Evolutionary conservation across 2,113 vertebrate genomes (phyloP).

Genomic region (Mesitornis unicolor): DNA sequence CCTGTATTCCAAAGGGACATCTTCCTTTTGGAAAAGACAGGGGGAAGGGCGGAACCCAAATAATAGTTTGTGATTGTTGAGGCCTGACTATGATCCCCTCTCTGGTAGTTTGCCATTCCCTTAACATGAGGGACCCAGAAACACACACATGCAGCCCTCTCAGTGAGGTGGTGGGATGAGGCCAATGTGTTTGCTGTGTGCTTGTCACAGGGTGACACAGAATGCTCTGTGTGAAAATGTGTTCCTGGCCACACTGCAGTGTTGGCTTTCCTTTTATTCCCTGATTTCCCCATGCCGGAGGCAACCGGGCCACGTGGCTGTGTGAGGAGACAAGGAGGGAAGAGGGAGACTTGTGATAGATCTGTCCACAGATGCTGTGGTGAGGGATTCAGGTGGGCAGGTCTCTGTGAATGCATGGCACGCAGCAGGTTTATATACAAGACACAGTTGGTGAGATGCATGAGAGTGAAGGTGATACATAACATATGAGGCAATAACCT

Average conservation of each 20-base stretch:
- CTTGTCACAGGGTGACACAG: background rate
- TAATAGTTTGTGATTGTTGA: background rate
- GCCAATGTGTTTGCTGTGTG: too few relatives aligned
- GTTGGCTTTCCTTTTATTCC: background rate
- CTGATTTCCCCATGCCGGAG: accelerated
- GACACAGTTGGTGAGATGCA: background rate
- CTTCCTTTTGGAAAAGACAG: background rate
- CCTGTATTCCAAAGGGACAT: background rate
- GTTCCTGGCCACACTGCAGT: background rate
- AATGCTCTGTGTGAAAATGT: background rate
- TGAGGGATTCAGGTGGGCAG: background rate
- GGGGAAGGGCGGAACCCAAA: background rate
- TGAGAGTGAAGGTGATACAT: background rate
- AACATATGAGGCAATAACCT: background rate
- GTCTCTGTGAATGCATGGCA: background rate
- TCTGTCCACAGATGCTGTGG: background rate
- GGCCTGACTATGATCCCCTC: background rate
- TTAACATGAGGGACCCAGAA: background rate
- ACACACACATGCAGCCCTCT: accelerated
- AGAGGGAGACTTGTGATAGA: background rate
- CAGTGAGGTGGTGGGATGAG: background rate
- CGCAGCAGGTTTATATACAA: background rate
- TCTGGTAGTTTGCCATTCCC: background rate
- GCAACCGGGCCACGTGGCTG: accelerated
- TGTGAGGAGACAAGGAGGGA: background rate